phyloP scores from a whole-genome alignment of 2,888 invertebrate species.

The Drosophila neoperkinsi region DNA sequence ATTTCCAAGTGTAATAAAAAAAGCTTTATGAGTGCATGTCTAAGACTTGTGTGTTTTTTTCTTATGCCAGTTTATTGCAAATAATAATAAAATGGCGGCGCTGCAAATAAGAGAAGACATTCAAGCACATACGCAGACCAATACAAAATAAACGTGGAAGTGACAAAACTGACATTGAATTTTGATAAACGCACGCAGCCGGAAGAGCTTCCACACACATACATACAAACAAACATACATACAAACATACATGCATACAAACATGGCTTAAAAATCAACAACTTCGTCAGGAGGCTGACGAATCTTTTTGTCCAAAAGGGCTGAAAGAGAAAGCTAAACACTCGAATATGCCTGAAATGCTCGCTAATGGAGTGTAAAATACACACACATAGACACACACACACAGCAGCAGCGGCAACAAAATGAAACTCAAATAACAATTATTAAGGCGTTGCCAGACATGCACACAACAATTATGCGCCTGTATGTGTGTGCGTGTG shows the following conservation, averaged over 20 bases:
- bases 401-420: conserved; percentile 48
- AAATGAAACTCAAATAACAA: conserved; percentile 83
- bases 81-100: conserved; percentile 64
- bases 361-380: conserved; percentile 75
- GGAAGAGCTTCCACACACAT: conserved; percentile 47
- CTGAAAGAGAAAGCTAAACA: conserved; percentile 81
- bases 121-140: conserved; percentile 14
- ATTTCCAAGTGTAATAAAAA: conserved; percentile 26
- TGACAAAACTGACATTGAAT: conserved; percentile 79
- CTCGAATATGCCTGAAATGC: conserved; percentile 58
- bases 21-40: conserved; percentile 49
- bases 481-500: conserved; percentile 64
- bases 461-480: conserved; percentile 73
- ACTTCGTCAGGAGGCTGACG: conserved; percentile 37
- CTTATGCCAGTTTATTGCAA: conserved; percentile 25
- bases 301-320: conserved; percentile 59
- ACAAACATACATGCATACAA: conserved; percentile 1
- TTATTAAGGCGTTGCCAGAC: conserved; percentile 84
- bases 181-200: conserved; percentile 67
- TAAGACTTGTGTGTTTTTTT: conserved; percentile 18
- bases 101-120: conserved; percentile 48
- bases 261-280: conserved; percentile 43
- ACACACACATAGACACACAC: conserved; percentile 48
- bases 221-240: conserved; percentile 1
- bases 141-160: conserved; percentile 35